Evolutionary conservation across 2,888 invertebrate species (phyloP), one percentile per base, ranked within the genome.

Genomic region (Lycia hirtaria): DNA sequence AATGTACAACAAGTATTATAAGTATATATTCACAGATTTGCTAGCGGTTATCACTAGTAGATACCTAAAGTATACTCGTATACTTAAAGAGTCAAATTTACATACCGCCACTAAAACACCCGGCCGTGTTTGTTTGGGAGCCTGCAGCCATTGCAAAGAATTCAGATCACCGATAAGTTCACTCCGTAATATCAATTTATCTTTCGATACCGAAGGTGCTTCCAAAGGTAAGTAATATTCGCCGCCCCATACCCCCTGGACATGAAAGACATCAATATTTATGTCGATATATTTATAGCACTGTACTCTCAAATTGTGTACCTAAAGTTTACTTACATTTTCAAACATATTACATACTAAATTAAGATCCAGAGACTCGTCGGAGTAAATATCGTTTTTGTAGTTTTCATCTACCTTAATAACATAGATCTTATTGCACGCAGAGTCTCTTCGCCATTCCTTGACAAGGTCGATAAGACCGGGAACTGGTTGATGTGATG

Each of bases 71-170:
- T n/a, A n/a, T n/a, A n/a, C n/a, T n/a, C n/a, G n/a, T n/a, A n/a
- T n/a, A n/a, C n/a, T n/a, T n/a, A n/a, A n/a, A n/a, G n/a, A n/a
- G n/a, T n/a, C n/a, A n/a, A 26, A 4, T 9, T 26, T 26, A 10
- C 41, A 26, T 26, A 41, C 24, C 26, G 4, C 10, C 5, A 41
- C 41, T 17, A 26, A 15, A 15, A 80, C 53, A 28, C 76, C 81
- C 30, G 65, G n/a, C 14, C 51, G 63, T 2, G 43, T 28, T 4
- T 55, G 20, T 33, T 64, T 56, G 1, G 62, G 52, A 12, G 65
- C 62, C 61, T 80, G 75, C 5, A 76, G 60, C 84, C 84, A 83
- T 3, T 65, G 57, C 22, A 84, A 53, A 0, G 80, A 74, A 6
- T 75, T 60, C 0, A 81, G 32, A 40, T 81, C 71, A 3, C 82